Evolutionary conservation across 2,888 invertebrate species (phyloP).

Genomic region (Drosophila ezoana): DNA sequence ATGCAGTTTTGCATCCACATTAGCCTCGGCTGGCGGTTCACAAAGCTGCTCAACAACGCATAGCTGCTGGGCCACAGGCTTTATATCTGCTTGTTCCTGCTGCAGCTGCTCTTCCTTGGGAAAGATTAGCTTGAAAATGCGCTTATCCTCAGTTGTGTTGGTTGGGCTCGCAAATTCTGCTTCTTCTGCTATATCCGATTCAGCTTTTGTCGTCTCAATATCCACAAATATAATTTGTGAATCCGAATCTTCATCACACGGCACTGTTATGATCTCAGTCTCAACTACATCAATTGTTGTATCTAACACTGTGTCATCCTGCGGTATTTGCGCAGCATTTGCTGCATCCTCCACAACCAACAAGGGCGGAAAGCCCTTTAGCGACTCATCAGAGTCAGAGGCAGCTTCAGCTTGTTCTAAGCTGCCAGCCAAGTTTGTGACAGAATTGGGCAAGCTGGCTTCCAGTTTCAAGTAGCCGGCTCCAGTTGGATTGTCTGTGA

Average conservation of each 20-base stretch:
- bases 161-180: background rate
- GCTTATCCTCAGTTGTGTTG: background rate
- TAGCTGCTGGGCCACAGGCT: background rate
- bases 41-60: background rate
- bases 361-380: conserved; percentile 11
- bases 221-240: conserved; percentile 51
- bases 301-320: background rate
- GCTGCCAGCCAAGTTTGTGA: background rate
- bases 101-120: conserved; percentile 13
- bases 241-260: conserved; percentile 39
- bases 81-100: background rate
- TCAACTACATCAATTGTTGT: conserved; percentile 18
- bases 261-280: conserved; percentile 38
- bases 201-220: conserved; percentile 25
- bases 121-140: conserved; percentile 34
- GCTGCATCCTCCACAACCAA: conserved; percentile 7
- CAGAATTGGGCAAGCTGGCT: background rate
- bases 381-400: conserved; percentile 41
- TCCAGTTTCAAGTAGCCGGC: background rate
- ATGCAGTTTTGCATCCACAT: background rate
- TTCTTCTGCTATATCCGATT: background rate
- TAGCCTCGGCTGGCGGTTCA: background rate
- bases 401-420: conserved; percentile 27
- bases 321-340: background rate
- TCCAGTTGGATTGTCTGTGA: background rate